Conservation (phyloP, 1,140 invertebrate species). For the Pogonomyrmex californicus region DNA sequence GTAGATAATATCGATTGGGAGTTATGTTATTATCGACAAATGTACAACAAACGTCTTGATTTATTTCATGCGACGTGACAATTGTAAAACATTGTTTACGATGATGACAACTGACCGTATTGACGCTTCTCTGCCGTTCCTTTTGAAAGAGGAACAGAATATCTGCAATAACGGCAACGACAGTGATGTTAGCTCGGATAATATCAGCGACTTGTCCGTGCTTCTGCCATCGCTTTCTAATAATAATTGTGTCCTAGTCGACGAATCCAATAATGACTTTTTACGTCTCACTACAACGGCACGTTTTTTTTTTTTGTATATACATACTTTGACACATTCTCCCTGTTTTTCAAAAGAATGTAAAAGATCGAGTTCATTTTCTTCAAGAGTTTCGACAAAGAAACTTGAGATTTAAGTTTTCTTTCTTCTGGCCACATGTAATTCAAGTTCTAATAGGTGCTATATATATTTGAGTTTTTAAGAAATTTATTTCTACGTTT, state of each 20-base stretch:
- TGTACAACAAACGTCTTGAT: conserved; percentile 48
- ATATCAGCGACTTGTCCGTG: conserved; percentile 68
- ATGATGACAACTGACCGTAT: conserved; percentile 72
- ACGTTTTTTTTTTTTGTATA: conserved; percentile 46
- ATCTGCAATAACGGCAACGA: conserved; percentile 38
- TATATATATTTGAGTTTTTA: not conserved
- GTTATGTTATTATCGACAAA: conserved; percentile 3
- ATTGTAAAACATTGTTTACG: not conserved
- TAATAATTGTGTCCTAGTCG: conserved; percentile 59
- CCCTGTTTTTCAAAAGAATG: not conserved
- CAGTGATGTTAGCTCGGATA: conserved; percentile 63
- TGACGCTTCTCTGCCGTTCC: conserved; percentile 61
- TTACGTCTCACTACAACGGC: conserved; percentile 78
- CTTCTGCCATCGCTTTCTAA: conserved; percentile 70
- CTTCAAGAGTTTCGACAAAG: not conserved
- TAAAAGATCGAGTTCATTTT: not conserved
- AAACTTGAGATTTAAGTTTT: too few relatives aligned
- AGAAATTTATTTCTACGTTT: conserved; percentile 3
- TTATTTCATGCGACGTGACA: conserved; percentile 28
- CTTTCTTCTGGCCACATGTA: too few relatives aligned
- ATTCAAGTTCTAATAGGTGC: too few relatives aligned
- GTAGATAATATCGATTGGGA: not conserved
- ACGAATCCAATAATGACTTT: conserved; percentile 73
- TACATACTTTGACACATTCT: conserved; percentile 9
- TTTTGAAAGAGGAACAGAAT: conserved; percentile 69